Base-by-base conservation (phyloP, 2,797 vertebrate genomes). In the Myioborus miniatus region DNA sequence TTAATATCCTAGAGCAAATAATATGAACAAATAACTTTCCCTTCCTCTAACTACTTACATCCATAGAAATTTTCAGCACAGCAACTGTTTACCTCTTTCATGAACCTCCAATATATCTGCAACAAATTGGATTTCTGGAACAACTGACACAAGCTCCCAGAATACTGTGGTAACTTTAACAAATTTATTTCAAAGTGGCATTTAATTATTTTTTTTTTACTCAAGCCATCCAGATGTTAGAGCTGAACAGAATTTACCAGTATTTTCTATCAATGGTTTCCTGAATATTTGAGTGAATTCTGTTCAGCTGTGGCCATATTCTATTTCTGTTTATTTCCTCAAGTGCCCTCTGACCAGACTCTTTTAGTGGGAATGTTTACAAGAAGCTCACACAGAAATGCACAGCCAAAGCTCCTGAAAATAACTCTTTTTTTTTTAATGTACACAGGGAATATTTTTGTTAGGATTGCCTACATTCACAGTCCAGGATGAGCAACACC, bases 71-170 rank as follows among this genome's bases (percentile, higher is more conserved):
- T 83, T 91, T 88, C 83, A 93, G 26, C 58, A 76, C 44, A 72
- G 59, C 16, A 81, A 91, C 75, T 93, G 91, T 90, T 89, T 86
- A 79, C 50, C 19, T 95, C 41, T 89, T 89, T 37, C 0, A 0
- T 65, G 62, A 93, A 52, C 44, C 65, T 87, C 68, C 68, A 77
- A 75, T 80, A 64, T 52, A 87, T 71, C 53, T 83, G 27, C 65
- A 87, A 86, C 83, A 95, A 96, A 95, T 81, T 91, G 76, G 88
- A 95, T 94, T 96, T 92, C 83, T 88, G 23, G 65, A 81, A 94
- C 89, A 96, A 91, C 46, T 79, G 79, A 75, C 65, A 91, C 0
- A 3, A 88, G 76, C 63, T 87, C 65, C 41, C 69, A 81, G 80
- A 88, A 87, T 83, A 86, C 59, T 39, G 14, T 56, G 36, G 69